These are phyloP conservation scores for Aix galericulata DNA, from an alignment of 2,113 vertebrate genomes.

Conservation along the genomic window DNA sequence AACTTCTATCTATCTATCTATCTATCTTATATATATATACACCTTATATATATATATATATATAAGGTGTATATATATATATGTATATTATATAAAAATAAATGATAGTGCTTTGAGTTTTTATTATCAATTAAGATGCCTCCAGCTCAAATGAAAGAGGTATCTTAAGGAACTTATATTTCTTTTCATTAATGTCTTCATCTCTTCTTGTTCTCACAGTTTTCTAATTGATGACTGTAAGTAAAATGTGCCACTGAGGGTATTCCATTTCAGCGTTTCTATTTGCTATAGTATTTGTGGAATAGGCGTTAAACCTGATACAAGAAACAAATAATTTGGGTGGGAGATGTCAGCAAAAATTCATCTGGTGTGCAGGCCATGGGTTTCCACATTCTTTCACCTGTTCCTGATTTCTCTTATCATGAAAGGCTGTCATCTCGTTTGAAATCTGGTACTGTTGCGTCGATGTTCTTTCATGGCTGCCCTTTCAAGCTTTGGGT, in stretches of 20 bases:
- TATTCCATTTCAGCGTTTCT: neutral
- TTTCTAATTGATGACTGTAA: neutral
- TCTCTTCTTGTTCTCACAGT: neutral
- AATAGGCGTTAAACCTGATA: neutral
- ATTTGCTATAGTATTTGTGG: neutral
- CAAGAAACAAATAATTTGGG: neutral
- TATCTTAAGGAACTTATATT: neutral
- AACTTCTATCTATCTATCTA: too few relatives aligned
- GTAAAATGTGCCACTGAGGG: neutral
- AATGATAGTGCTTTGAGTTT: neutral
- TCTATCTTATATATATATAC: too few relatives aligned
- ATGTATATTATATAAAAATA: neutral
- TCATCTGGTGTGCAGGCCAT: conserved; percentile 40
- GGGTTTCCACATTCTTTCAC: conserved; percentile 19
- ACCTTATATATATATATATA: too few relatives aligned
- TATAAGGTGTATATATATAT: too few relatives aligned
- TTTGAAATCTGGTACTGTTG: conserved; percentile 12
- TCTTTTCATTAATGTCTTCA: neutral
- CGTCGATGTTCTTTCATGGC: neutral
- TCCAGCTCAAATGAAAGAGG: neutral
- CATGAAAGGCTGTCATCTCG: conserved; percentile 21
- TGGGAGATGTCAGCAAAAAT: neutral
- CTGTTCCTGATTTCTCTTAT: conserved; percentile 24
- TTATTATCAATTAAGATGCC: neutral
- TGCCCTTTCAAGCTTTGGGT: conserved; percentile 27